A percentile compares a stretch with the other conserved stretches of the same genome.
phyloP scores from a whole-genome alignment of 2,113 vertebrate species.

The Platichthys stellatus region DNA sequence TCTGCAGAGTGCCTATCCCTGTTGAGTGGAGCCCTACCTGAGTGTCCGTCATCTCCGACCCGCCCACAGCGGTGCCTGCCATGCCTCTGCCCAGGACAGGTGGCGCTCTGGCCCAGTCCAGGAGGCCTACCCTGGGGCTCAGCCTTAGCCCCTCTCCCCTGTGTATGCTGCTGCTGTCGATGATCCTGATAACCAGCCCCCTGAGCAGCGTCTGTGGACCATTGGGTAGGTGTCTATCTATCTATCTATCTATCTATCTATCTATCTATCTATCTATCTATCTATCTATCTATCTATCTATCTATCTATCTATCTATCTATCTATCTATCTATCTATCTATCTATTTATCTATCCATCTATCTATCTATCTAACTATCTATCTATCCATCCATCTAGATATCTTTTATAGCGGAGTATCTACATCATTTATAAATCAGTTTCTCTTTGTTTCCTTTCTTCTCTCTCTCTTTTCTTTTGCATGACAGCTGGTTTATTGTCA shows the following conservation, averaged over 20 bases:
- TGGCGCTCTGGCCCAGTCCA: slow-evolving; percentile 44
- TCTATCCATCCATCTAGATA: not conserved
- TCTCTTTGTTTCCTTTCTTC: not conserved
- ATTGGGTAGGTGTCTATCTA: slow-evolving; percentile 55
- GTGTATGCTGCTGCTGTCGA: slow-evolving; percentile 61
- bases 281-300: no score
- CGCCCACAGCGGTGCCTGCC: slow-evolving; percentile 56
- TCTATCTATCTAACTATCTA: no score
- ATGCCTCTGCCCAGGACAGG: slow-evolving; percentile 66
- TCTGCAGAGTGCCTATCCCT: slow-evolving; percentile 75
- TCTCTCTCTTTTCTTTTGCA: not conserved
- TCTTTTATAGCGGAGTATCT: no score
- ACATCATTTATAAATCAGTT: no score
- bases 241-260: no score
- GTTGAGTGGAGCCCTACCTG: slow-evolving; percentile 60
- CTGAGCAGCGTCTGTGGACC: slow-evolving; percentile 58
- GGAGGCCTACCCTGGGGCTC: slow-evolving; percentile 55
- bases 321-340: not conserved
- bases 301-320: not conserved
- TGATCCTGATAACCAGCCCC: slow-evolving; percentile 65
- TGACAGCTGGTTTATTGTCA: slow-evolving; percentile 24
- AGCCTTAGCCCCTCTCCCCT: slow-evolving; percentile 53
- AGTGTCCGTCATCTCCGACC: slow-evolving; percentile 46
- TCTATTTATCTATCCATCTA: not conserved
- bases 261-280: no score